Evolutionary conservation across 2,797 vertebrate genomes (phyloP), one percentile per base, ranked within the genome.

Genomic region (Danio tinwini): DNA sequence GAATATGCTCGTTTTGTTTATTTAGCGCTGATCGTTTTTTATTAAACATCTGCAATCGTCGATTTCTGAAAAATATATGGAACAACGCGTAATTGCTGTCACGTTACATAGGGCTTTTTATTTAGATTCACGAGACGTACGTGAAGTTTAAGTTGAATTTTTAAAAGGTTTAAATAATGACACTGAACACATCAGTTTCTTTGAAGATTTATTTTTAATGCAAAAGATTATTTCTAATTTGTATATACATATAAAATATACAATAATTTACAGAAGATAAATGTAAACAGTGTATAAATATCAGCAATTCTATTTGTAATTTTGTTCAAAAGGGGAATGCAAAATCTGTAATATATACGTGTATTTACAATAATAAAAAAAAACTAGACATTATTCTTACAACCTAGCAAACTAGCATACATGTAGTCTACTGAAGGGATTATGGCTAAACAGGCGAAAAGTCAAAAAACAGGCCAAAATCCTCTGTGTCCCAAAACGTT

Each of bases 281-380:
- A 84, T 85, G 84, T 76, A 85, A 88, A 81, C 83, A 69, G 82
- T 76, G 84, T 86, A 85, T 84, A 89, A 86, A 86, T 88, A 86
- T 81, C 71, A 84, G 82, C 83, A 83, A 85, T 86, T 68, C 52
- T 58, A 68, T 81, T 85, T 63, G 84, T 58, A 73, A 83, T 86
- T 29, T 90, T 78, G 49, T 80, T 89, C 76, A 58, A 72, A 86
- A 59, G 61, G 81, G 82, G 87, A 83, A 88, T 90, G 88, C 88
- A 91, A 91, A 85, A 89, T 74, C 45, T 42, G 50, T 61, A 82
- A 79, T 86, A 79, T 84, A 85, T 84, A 82, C 56, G 50, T 85
- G 88, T 90, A 89, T 88, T 89, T 89, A 89, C 84, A 87, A 82
- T 86, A 84, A 82, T 85, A 84, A 81, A 85, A 76, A 74, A 85